A percentile compares a stretch with the other conserved stretches of the same genome.
These are phyloP conservation scores for Chelon auratus DNA, from an alignment of 2,797 vertebrate species.

Conservation along the genomic window DNA sequence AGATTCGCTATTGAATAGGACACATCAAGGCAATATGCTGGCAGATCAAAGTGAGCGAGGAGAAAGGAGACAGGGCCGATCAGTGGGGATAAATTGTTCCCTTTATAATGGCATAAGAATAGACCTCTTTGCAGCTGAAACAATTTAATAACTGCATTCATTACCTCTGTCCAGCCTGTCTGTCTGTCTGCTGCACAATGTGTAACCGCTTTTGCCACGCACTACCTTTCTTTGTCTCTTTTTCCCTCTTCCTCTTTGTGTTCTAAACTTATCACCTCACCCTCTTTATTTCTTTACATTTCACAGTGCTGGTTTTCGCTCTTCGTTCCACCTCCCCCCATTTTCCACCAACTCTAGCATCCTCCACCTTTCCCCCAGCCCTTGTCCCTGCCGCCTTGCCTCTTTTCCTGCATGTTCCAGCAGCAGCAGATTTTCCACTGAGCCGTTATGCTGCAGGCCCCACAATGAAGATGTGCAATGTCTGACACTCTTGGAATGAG, in stretches of 20 bases:
- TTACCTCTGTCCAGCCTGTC: slow-evolving; percentile 93
- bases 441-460: slow-evolving; percentile 87
- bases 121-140: slow-evolving; percentile 99
- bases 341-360: slow-evolving; percentile 23
- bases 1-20: slow-evolving; percentile 99
- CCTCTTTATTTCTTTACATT: slow-evolving; percentile 50
- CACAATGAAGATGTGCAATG: slow-evolving; percentile 97
- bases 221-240: slow-evolving; percentile 79
- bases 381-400: slow-evolving; percentile 28
- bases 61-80: slow-evolving; percentile 95
- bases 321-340: slow-evolving; percentile 14
- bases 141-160: slow-evolving; percentile 99
- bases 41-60: slow-evolving; percentile 99
- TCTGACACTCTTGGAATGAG: slow-evolving; percentile 96
- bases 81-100: slow-evolving; percentile 99
- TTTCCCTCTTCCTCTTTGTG: slow-evolving; percentile 84
- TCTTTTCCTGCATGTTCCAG: slow-evolving; percentile 39
- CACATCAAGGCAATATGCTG: slow-evolving; percentile 99
- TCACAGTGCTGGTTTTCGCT: slow-evolving; percentile 36
- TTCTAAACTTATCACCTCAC: slow-evolving; percentile 68
- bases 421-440: slow-evolving; percentile 88
- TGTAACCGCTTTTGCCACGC: slow-evolving; percentile 61
- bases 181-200: slow-evolving; percentile 74
- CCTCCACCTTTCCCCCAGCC: slow-evolving; percentile 47
- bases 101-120: slow-evolving; percentile 99